Conservation (phyloP, 1,140 invertebrate genomes). For the Teleogryllus occipitalis region DNA sequence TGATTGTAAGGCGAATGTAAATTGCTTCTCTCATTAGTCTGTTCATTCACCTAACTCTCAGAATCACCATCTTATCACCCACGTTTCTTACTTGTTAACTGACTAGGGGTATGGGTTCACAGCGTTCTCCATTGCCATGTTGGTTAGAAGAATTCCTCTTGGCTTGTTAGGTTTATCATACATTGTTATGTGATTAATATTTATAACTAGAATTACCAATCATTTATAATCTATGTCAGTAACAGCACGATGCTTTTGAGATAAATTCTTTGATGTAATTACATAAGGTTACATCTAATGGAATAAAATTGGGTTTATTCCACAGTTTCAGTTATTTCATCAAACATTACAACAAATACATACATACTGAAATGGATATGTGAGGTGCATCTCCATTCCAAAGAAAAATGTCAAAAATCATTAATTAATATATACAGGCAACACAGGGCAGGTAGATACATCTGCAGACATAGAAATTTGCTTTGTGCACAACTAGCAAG, state of each 20-base stretch:
- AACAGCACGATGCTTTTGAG: not conserved
- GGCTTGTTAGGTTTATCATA: not conserved
- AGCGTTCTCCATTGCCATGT: not conserved
- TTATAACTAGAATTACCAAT: not conserved
- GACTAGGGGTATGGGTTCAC: not conserved
- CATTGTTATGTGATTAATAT: not conserved
- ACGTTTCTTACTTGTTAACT: not conserved
- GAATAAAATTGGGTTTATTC: not conserved
- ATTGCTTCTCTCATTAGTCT: not conserved
- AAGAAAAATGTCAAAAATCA: not conserved
- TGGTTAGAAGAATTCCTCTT: not conserved
- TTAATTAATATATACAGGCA: not conserved
- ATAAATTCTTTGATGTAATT: not conserved
- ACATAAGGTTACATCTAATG: not conserved
- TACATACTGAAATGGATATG: not conserved
- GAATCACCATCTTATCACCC: not conserved
- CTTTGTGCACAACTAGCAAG: not conserved
- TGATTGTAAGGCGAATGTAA: not conserved
- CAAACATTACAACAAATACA: not conserved
- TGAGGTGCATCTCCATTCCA: not conserved
- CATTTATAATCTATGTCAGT: not conserved
- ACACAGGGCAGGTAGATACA: not conserved
- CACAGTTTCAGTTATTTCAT: not conserved
- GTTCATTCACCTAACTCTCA: not conserved
- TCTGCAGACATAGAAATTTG: not conserved